Conservation (phyloP, 2,797 vertebrate genomes). For the Rhodeus uyekii region DNA sequence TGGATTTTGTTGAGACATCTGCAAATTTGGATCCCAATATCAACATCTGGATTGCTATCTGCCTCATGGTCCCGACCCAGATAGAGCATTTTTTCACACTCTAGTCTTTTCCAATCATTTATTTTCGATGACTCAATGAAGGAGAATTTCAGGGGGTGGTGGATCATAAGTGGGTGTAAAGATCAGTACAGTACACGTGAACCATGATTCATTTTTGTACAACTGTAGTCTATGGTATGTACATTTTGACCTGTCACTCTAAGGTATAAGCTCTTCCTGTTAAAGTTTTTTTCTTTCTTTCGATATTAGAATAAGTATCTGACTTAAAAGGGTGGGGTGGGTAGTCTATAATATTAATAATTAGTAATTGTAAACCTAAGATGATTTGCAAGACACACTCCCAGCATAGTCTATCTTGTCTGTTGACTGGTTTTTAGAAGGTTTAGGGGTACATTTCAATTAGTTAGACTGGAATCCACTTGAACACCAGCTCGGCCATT, state of each 20-base stretch:
- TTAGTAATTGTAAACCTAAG: background rate
- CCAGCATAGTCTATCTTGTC: background rate
- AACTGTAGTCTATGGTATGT: background rate
- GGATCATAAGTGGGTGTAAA: constrained; percentile 24
- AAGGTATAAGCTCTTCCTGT: background rate
- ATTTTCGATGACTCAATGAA: constrained; percentile 35
- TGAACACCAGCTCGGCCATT: background rate
- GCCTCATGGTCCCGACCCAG: constrained; percentile 11
- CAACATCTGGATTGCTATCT: constrained; percentile 39
- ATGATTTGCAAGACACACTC: background rate
- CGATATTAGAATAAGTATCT: background rate
- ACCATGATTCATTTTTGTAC: background rate
- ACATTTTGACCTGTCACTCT: background rate
- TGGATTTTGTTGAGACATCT: constrained; percentile 14
- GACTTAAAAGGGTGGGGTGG: background rate
- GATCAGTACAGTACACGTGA: background rate
- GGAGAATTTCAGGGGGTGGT: constrained; percentile 31
- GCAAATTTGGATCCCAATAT: constrained; percentile 36
- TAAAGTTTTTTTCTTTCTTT: background rate
- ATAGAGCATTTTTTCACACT: constrained; percentile 39
- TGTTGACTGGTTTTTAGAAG: background rate
- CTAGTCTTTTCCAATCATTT: constrained; percentile 18
- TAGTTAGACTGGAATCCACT: background rate
- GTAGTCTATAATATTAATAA: background rate
- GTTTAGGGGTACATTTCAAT: background rate